Conservation (phyloP, 2,888 invertebrate species). For the Cheilosia pagana region DNA sequence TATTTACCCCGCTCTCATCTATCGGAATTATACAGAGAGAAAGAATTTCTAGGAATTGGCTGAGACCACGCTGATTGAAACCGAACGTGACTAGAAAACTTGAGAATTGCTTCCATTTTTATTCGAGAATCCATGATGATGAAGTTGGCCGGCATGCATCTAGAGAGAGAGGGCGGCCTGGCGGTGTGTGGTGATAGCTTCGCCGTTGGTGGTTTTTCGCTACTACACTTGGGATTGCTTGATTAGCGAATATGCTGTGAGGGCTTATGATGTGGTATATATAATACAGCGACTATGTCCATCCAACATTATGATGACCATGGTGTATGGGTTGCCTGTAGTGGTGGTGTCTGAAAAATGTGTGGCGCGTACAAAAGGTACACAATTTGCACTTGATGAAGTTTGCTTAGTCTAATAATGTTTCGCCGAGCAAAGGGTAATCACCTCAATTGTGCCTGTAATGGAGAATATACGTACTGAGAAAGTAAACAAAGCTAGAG, state of each 20-base stretch:
- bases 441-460: conserved; percentile 40
- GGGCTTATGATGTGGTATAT: conserved; percentile 9
- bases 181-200: background rate
- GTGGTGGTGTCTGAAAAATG: conserved; percentile 28
- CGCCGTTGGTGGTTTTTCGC: conserved; percentile 35
- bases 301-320: background rate
- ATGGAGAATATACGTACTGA: conserved; percentile 3
- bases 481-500: conserved; percentile 14
- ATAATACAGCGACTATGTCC: background rate
- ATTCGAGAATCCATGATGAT: conserved; percentile 31
- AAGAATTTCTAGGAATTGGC: conserved; percentile 80
- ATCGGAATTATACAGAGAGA: conserved; percentile 78
- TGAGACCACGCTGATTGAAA: conserved; percentile 79
- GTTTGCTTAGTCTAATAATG: conserved; percentile 54
- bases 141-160: conserved; percentile 11
- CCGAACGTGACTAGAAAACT: conserved; percentile 82
- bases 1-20: conserved; percentile 32
- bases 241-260: conserved; percentile 18
- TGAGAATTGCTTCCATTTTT: conserved; percentile 63
- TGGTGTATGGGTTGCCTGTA: conserved; percentile 24
- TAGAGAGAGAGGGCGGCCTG: conserved; percentile 24
- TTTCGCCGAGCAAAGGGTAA: conserved; percentile 50
- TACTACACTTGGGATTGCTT: conserved; percentile 34
- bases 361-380: conserved; percentile 44
- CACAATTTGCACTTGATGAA: conserved; percentile 64